Percentiles rank a stretch among this genome's conserved stretches.
phyloP scores from a whole-genome alignment of 1,140 invertebrate genomes.

The Apis mellifera region DNA sequence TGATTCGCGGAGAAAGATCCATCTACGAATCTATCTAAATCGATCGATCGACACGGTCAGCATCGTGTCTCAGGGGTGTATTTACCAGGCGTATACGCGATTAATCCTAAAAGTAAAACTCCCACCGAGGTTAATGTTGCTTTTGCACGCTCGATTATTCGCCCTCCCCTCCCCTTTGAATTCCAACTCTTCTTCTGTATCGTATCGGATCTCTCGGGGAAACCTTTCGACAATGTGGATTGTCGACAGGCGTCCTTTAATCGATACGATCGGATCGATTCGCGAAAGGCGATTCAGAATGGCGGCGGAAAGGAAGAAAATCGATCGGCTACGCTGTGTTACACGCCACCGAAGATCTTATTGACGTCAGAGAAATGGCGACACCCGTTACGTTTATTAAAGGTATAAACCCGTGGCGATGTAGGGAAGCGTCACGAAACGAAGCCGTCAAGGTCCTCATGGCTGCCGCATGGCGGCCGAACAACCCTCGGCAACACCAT shows the following conservation, averaged over 20 bases:
- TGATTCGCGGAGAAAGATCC: slow-evolving; percentile 19
- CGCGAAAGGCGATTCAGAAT: neutral
- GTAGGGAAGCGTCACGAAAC: neutral
- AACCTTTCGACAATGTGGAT: neutral
- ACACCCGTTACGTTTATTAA: slow-evolving; percentile 4
- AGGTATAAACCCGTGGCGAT: no score
- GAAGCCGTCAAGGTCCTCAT: slow-evolving; percentile 41
- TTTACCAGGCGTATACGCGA: neutral
- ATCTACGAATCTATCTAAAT: slow-evolving; percentile 48
- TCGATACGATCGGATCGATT: neutral
- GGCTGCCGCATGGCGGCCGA: neutral
- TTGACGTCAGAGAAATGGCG: slow-evolving; percentile 55
- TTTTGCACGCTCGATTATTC: slow-evolving; percentile 5
- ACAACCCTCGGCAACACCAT: slow-evolving; percentile 54
- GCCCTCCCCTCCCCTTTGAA: no score
- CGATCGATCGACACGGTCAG: slow-evolving; percentile 49
- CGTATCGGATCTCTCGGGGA: no score
- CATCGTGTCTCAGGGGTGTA: slow-evolving; percentile 14
- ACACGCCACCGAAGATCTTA: slow-evolving; percentile 9
- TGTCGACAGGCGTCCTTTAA: neutral
- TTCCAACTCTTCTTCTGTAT: neutral
- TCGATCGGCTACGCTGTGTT: slow-evolving; percentile 38
- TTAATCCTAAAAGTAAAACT: slow-evolving; percentile 1
- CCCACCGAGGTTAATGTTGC: slow-evolving; percentile 19
- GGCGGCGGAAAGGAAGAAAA: slow-evolving; percentile 17